phyloP scores from a whole-genome alignment of 2,888 invertebrate species.

The Lepidocyrtinus sp. region DNA sequence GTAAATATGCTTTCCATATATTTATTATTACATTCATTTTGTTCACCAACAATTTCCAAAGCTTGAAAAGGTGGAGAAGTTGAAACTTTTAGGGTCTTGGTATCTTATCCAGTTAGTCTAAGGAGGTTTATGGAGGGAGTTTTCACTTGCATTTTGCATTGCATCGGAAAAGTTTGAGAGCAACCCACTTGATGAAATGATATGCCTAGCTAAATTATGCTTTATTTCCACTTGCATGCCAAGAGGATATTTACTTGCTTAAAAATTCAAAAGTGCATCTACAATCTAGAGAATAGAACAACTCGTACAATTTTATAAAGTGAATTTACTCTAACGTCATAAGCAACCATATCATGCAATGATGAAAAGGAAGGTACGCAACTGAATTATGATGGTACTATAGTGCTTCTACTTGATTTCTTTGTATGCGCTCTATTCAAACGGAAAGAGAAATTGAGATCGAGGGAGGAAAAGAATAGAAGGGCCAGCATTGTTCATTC shows the following conservation, averaged over 20 bases:
- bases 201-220: constrained; percentile 26
- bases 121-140: constrained; percentile 17
- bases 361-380: constrained; percentile 21
- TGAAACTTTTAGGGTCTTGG: constrained; percentile 47
- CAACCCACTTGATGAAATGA: constrained; percentile 40
- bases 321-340: no score
- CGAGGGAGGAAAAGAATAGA: background rate
- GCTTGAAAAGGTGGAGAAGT: constrained; percentile 48
- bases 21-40: no score
- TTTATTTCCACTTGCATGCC: constrained; percentile 55
- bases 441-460: constrained; percentile 35
- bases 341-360: constrained; percentile 30
- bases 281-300: no score
- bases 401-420: constrained; percentile 15
- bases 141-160: background rate
- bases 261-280: constrained; percentile 58
- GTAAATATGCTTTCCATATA: no score
- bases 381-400: constrained; percentile 24
- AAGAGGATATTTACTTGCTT: constrained; percentile 50
- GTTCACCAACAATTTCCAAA: no score
- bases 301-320: no score
- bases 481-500: constrained; percentile 29
- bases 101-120: constrained; percentile 50
- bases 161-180: background rate
- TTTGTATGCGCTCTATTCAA: constrained; percentile 28